Percentiles rank a stretch among this genome's conserved stretches.
Evolutionary conservation across 2,888 invertebrate species (phyloP).

Genomic region (Fabriciana adippe): DNA sequence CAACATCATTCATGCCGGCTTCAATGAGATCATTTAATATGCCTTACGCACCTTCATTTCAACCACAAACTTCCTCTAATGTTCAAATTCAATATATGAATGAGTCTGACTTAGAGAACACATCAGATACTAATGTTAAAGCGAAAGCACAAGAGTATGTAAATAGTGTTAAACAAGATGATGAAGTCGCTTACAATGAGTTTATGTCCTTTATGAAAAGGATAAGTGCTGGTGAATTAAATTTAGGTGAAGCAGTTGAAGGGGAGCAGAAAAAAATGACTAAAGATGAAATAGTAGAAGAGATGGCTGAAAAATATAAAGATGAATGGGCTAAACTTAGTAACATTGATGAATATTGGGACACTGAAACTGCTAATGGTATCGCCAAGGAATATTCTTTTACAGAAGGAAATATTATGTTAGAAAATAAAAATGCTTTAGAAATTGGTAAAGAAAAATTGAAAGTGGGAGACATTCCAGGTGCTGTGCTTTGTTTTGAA

Average conservation of each 20-base stretch:
- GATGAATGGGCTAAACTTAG: constrained; percentile 91
- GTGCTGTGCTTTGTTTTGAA: constrained; percentile 98
- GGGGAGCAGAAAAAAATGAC: constrained; percentile 63
- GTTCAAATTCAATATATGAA: constrained; percentile 69
- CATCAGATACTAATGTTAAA: constrained; percentile 69
- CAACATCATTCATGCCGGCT: constrained; percentile 54
- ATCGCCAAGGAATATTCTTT: constrained; percentile 88
- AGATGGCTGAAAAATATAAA: constrained; percentile 84
- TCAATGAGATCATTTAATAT: constrained; percentile 55
- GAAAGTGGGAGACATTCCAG: constrained; percentile 94
- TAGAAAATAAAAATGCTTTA: constrained; percentile 88
- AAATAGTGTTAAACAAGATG: constrained; percentile 82
- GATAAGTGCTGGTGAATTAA: constrained; percentile 86
- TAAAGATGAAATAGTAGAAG: constrained; percentile 71
- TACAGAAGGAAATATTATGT: constrained; percentile 93
- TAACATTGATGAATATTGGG: constrained; percentile 85
- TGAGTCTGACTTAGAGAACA: constrained; percentile 58
- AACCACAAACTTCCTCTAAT: constrained; percentile 53
- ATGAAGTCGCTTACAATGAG: constrained; percentile 88
- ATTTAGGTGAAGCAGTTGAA: constrained; percentile 75
- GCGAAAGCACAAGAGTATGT: constrained; percentile 83
- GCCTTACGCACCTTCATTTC: constrained; percentile 51
- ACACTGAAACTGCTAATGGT: constrained; percentile 78
- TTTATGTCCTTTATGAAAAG: constrained; percentile 93
- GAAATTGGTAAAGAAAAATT: constrained; percentile 93